Evolutionary conservation across 2,888 invertebrate genomes (phyloP).

Genomic region (Sarcophaga subvicina): DNA sequence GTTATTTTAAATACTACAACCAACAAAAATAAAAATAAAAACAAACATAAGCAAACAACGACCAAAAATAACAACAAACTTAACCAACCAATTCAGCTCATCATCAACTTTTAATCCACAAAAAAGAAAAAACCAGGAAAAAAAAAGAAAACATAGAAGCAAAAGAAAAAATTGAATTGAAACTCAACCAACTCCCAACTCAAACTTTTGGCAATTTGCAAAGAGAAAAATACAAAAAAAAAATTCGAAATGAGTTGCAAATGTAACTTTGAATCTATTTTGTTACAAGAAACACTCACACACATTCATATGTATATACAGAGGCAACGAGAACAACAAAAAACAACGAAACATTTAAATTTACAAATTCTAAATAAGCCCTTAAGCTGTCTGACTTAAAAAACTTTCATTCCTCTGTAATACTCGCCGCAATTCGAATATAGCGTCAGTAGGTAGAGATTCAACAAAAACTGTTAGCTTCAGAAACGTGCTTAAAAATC

Average conservation of each 20-base stretch:
- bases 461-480: too few relatives aligned
- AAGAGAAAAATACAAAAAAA: not conserved
- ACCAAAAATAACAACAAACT: conserved; percentile 18
- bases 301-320: not conserved
- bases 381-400: conserved; percentile 7
- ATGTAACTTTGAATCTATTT: conserved; percentile 46
- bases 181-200: conserved; percentile 25
- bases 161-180: not conserved
- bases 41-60: conserved; percentile 19
- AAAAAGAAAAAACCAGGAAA: not conserved
- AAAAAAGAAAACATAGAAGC: too few relatives aligned
- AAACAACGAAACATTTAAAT: not conserved
- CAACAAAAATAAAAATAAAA: conserved; percentile 28
- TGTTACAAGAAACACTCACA: conserved; percentile 34
- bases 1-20: conserved; percentile 56
- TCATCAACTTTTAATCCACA: conserved; percentile 33
- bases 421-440: too few relatives aligned
- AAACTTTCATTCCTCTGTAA: conserved; percentile 12
- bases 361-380: conserved; percentile 17
- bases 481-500: too few relatives aligned
- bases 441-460: too few relatives aligned
- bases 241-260: conserved; percentile 27
- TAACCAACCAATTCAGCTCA: conserved; percentile 28
- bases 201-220: not conserved
- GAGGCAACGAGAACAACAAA: conserved; percentile 5